Base-by-base conservation (phyloP, 2,113 vertebrate species). In the Takifugu bimaculatus region DNA sequence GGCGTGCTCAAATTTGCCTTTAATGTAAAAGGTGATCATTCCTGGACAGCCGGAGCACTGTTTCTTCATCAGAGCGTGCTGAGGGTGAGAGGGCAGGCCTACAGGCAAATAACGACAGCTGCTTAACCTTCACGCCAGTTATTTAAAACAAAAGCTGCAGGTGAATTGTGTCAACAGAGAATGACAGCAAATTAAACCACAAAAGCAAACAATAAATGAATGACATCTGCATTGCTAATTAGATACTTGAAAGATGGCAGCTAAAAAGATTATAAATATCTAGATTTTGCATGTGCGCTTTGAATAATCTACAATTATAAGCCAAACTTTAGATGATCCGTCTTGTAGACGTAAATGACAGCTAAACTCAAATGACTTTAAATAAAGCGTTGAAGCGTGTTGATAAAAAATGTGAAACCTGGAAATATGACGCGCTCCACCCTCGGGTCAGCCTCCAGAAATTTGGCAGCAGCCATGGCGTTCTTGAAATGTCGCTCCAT, bases 401-500 rank as follows among this genome's bases (percentile, higher is more conserved):
- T 45, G 44, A 45, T 45, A 4, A 20, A 20, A 20, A 20, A 26
- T 26, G 9, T 26, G 2, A 26, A 14, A 86, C 97, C 97, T 87
- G 96, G 97, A 60, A 91, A 98, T 50, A 98, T 53, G 20, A 98
- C 95, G 2, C 89, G 91, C 27, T 95, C 91, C 59, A 99, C 94
- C 1, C 79, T 47, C 5, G 92, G 82, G 77, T 97, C 74, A 0
- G 77, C 77, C 72, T 98, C 92, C 3, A 99, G 89, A 54, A 93
- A 98, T 1, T 44, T 78, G 11, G 96, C 96, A 0, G 86, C 90
- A 0, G 89, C 91, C 85, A 96, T 56, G 0, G 79, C 94, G 0
- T 93, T 98, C 60, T 78, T 88, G 69, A 94, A 98, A 79, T 99
- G 97, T 7, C 91, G 92, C 52, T 91, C 92, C 97, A 99, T 98